These are phyloP conservation scores for Halichoerus grypus DNA, from an alignment of 2,113 vertebrate species.

Conservation along the genomic window DNA sequence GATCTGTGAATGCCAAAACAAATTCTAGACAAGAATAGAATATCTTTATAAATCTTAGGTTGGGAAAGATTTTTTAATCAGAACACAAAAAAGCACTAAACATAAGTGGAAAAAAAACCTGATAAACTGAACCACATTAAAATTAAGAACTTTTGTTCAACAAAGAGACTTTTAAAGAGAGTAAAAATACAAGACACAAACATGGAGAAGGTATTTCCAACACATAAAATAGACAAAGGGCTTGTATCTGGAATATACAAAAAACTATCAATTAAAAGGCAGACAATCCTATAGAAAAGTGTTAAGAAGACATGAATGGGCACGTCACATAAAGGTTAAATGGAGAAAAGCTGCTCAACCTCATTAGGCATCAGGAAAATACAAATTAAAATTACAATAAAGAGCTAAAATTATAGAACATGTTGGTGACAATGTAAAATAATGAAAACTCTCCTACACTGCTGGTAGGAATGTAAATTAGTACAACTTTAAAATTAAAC, in stretches of 20 bases:
- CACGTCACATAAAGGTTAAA: background rate
- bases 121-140: background rate
- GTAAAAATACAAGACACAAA: background rate
- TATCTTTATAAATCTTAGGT: background rate
- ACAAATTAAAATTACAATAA: constrained; percentile 17
- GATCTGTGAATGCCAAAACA: background rate
- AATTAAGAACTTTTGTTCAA: background rate
- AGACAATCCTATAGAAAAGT: background rate
- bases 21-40: background rate
- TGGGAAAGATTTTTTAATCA: background rate
- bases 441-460: background rate
- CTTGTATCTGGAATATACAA: background rate
- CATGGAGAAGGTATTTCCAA: background rate
- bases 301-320: background rate
- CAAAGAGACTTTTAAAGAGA: background rate
- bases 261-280: background rate
- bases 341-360: background rate
- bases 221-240: background rate
- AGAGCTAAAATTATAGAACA: background rate
- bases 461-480: background rate
- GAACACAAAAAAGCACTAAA: background rate
- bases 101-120: background rate
- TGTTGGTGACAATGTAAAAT: background rate
- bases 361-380: background rate
- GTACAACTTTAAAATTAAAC: constrained; percentile 5